Evolutionary conservation across 2,797 vertebrate species (phyloP), one percentile per base, ranked within the genome.

Genomic region (Cyprinodon diabolis): DNA sequence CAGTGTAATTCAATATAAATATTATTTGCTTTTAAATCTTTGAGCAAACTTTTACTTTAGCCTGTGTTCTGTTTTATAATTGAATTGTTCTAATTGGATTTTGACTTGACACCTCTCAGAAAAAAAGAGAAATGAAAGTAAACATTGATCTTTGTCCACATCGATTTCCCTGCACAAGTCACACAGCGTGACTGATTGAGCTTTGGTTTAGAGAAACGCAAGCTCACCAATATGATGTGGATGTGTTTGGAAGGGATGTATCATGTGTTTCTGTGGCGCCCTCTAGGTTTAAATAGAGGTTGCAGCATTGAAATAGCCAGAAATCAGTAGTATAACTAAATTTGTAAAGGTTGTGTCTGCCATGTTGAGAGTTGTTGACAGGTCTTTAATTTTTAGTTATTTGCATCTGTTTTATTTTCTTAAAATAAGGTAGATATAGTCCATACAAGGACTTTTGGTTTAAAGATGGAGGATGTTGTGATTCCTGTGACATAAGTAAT

Each of bases 91-190:
- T 94, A 94, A 94, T 94, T 93, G 90, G 80, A 89, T 91, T 94
- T 95, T 90, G 91, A 92, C 17, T 92, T 92, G 84, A 81, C 79
- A 83, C 70, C 81, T 89, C 89, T 77, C 75, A 66, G 19, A 88
- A 85, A 87, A 90, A 90, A 91, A 90, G 90, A 85, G 84, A 93
- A 91, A 92, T 90, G 80, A 92, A 90, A 80, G 85, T 84, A 88
- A 84, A 66, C 75, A 94, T 95, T 79, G 94, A 95, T 93, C 84
- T 76, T 43, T 90, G 78, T 49, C 56, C 9, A 0, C 67, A 94
- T 93, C 79, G 94, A 93, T 90, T 87, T 62, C 86, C 91, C 92
- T 93, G 84, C 84, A 71, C 89, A 85, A 91, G 89, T 83, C 80
- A 75, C 88, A 83, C 89, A 77, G 72, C 80, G 77, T 74, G 87